phyloP scores from a whole-genome alignment of 1,140 invertebrate species.

The Listronotus bonariensis region DNA sequence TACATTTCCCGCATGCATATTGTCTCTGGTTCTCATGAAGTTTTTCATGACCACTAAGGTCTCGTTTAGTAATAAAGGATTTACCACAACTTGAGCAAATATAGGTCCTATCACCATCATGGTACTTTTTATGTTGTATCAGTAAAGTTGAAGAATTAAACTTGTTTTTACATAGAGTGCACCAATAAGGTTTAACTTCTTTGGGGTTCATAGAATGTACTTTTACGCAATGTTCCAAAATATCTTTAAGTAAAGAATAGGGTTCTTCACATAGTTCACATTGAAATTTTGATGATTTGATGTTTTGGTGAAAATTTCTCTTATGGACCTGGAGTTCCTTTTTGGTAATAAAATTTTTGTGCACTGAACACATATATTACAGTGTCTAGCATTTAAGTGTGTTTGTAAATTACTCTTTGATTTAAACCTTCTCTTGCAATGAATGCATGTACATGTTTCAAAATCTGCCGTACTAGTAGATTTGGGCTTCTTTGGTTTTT shows the following conservation, averaged over 20 bases:
- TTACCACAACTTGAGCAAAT: conserved; percentile 63
- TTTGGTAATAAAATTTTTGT: conserved; percentile 5
- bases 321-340: conserved; percentile 22
- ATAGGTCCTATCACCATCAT: conserved; percentile 42
- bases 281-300: conserved; percentile 31
- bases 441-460: conserved; percentile 15
- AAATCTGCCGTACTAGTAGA: neutral
- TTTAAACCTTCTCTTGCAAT: conserved; percentile 23
- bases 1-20: conserved; percentile 69
- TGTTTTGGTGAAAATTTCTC: conserved; percentile 16
- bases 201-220: conserved; percentile 40
- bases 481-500: neutral
- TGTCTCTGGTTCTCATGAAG: conserved; percentile 71
- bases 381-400: conserved; percentile 25
- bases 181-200: conserved; percentile 42
- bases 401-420: conserved; percentile 11
- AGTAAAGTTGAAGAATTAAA: conserved; percentile 41
- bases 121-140: conserved; percentile 45
- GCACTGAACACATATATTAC: conserved; percentile 20
- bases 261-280: conserved; percentile 41
- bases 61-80: conserved; percentile 62
- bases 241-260: conserved; percentile 33
- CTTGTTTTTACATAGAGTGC: conserved; percentile 37
- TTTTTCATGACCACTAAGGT: conserved; percentile 59
- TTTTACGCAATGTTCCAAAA: conserved; percentile 39